Conservation (phyloP, 2,113 vertebrate genomes). For the Chiloscyllium plagiosum region DNA sequence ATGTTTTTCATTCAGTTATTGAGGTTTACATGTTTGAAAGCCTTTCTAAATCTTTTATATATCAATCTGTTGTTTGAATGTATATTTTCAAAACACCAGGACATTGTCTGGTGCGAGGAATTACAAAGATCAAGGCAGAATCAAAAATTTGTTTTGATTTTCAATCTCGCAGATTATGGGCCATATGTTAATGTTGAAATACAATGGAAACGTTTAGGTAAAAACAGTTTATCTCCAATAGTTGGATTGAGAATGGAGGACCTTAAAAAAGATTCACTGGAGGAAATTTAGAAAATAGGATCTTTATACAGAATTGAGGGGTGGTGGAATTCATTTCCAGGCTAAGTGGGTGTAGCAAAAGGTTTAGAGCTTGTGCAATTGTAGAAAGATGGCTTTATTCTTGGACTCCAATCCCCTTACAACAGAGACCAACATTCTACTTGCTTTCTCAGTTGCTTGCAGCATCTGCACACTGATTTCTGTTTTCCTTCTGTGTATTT, state of each 20-base stretch:
- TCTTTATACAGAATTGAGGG: not conserved
- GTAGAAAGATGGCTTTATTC: too few species aligned
- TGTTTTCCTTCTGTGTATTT: too few species aligned
- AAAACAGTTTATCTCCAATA: not conserved
- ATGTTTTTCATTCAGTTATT: not conserved
- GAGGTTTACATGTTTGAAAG: not conserved
- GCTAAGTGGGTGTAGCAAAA: too few species aligned
- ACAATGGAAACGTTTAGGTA: not conserved
- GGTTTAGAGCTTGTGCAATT: too few species aligned
- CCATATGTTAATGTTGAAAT: not conserved
- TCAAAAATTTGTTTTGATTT: too few species aligned
- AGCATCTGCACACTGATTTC: too few species aligned
- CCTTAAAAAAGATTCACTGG: not conserved
- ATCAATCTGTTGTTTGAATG: not conserved
- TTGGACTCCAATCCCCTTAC: too few species aligned
- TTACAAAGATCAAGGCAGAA: not conserved
- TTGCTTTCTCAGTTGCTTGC: too few species aligned
- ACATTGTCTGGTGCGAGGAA: not conserved
- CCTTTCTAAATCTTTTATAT: not conserved
- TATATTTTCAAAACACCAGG: not conserved
- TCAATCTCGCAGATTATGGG: not conserved
- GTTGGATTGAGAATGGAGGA: not conserved
- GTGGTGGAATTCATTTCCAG: not conserved
- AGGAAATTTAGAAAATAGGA: not conserved
- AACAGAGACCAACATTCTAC: too few species aligned